Conservation (phyloP, 2,113 vertebrate genomes). For the Mesocricetus auratus region DNA sequence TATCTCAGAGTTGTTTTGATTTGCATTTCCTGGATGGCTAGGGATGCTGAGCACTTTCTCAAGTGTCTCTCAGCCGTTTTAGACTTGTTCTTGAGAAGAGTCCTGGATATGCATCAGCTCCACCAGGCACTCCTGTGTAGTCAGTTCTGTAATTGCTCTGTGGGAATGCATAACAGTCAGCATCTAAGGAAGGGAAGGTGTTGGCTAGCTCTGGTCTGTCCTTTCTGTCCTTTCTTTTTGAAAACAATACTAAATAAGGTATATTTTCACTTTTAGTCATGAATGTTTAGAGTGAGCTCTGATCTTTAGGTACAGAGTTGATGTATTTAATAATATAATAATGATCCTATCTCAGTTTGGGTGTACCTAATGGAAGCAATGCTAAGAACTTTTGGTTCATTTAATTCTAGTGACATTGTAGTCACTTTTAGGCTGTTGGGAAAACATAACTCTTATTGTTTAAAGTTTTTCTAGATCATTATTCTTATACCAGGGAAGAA, state of each 20-base stretch:
- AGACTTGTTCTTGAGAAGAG: neutral
- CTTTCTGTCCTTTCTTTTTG: neutral
- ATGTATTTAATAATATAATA: slow-evolving; percentile 26
- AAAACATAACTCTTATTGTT: neutral
- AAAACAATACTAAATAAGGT: neutral
- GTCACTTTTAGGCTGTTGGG: neutral
- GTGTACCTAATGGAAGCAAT: neutral
- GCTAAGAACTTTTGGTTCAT: neutral
- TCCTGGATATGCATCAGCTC: neutral
- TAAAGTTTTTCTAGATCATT: neutral
- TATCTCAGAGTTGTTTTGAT: too few relatives aligned
- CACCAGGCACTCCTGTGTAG: accelerated
- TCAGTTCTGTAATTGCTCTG: neutral
- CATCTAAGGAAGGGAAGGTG: too few relatives aligned
- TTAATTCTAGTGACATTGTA: slow-evolving; percentile 2
- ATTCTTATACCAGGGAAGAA: neutral
- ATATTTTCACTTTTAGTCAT: neutral
- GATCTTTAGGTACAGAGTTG: neutral
- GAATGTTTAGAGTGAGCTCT: neutral
- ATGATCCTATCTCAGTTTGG: too few relatives aligned
- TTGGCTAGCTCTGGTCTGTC: neutral
- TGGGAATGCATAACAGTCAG: neutral
- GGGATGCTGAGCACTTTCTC: too few relatives aligned
- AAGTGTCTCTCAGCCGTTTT: too few relatives aligned
- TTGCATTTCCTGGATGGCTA: too few relatives aligned